phyloP scores from a whole-genome alignment of 1,140 invertebrate species.

The Saccostrea glomerata region DNA sequence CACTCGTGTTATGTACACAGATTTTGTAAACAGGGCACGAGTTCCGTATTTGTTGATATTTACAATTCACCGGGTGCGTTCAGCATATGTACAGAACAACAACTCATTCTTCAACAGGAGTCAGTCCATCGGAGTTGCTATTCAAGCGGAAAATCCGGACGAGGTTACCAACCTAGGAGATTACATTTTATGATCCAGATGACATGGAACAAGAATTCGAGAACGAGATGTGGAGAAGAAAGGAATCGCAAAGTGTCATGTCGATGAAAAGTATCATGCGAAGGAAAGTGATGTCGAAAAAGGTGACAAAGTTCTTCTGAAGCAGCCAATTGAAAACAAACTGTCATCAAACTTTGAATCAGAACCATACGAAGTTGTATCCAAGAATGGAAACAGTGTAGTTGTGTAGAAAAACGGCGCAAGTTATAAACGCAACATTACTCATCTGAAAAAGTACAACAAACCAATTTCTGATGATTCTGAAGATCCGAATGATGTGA shows the following conservation, averaged over 20 bases:
- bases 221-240: constrained; percentile 38
- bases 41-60: constrained; percentile 45
- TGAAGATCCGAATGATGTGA: neutral
- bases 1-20: no score
- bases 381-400: constrained; percentile 40
- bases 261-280: constrained; percentile 17
- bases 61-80: no score
- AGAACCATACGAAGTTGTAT: no score
- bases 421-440: neutral
- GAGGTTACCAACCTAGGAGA: constrained; percentile 53
- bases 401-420: neutral
- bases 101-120: constrained; percentile 57
- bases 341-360: neutral
- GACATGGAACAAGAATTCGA: constrained; percentile 14
- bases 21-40: neutral
- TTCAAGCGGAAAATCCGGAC: constrained; percentile 58
- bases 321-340: constrained; percentile 29
- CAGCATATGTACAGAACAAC: constrained; percentile 54
- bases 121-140: constrained; percentile 39
- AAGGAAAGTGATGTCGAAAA: neutral
- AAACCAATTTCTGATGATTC: neutral
- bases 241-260: constrained; percentile 47
- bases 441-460: constrained; percentile 24
- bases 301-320: constrained; percentile 41
- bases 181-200: no score